phyloP scores from a whole-genome alignment of 64 coral and sea anemone species.

The Porites australiensis region DNA sequence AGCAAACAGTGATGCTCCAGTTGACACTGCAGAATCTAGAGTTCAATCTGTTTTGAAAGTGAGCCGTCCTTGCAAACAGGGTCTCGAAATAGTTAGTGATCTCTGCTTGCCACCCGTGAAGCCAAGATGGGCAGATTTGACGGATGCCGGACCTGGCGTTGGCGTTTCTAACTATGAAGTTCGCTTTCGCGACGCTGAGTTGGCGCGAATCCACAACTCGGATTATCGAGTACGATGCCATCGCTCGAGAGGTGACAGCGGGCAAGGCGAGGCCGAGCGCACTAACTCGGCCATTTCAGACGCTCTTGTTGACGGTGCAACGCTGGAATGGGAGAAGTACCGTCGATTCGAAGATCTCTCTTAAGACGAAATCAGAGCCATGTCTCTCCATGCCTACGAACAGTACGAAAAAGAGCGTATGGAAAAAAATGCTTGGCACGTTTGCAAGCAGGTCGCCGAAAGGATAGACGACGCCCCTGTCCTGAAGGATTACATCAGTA shows the following conservation, averaged over 20 bases:
- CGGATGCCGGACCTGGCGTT: conserved; percentile 55
- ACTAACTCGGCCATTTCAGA: conserved; percentile 28
- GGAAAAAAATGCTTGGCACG: too few species aligned
- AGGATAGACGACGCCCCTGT: too few species aligned
- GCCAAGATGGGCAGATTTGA: conserved; percentile 45
- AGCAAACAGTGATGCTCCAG: too few species aligned
- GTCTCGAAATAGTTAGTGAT: not conserved
- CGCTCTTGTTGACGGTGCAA: conserved; percentile 17
- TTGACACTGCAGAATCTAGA: too few species aligned
- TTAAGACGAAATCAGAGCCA: too few species aligned
- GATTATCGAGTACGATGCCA: conserved; percentile 18
- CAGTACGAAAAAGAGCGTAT: too few species aligned
- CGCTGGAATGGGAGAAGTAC: not conserved
- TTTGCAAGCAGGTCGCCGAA: too few species aligned
- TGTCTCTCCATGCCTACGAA: too few species aligned
- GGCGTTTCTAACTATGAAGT: conserved; percentile 20
- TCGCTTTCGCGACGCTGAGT: conserved; percentile 18
- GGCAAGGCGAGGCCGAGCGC: conserved; percentile 24
- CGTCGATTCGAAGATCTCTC: too few species aligned
- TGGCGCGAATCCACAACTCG: not conserved
- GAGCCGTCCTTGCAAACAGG: too few species aligned
- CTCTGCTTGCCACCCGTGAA: conserved; percentile 45
- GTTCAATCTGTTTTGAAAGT: too few species aligned
- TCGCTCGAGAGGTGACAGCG: conserved; percentile 32
- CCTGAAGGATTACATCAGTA: too few species aligned